Base-by-base conservation (phyloP, 2,797 vertebrate genomes). In the Adelosebastes latens region DNA sequence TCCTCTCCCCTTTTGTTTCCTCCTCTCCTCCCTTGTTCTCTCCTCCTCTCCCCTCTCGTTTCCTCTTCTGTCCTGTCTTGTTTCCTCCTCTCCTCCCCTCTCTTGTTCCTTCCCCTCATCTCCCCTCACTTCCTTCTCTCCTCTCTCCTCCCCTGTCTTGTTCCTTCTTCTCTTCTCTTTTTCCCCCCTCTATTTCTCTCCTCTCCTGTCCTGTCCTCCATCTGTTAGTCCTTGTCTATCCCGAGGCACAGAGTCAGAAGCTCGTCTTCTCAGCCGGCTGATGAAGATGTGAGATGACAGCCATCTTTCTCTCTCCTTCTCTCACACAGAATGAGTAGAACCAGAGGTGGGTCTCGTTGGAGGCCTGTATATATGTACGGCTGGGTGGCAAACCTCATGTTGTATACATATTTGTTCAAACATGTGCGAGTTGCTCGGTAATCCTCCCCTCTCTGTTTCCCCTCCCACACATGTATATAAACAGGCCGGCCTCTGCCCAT, bases 401-500 rank as follows among this genome's bases (percentile, higher is more conserved):
- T 96, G 94, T 94, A 93, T 95, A 96, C 94, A 95, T 94, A 94
- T 95, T 95, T 96, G 97, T 97, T 97, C 97, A 97, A 98, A 97
- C 96, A 96, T 90, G 96, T 97, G 95, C 95, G 94, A 96, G 90
- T 97, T 96, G 96, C 96, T 97, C 96, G 96, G 97, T 97, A 97
- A 97, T 97, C 96, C 88, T 77, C 79, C 83, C 58, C 69, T 34
- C 77, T 79, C 63, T 22, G 60, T 60, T 78, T 75, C 65, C 77
- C 79, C 87, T 85, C 88, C 86, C 87, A 87, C 88, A 78, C 73
- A 55, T 80, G 86, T 88, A 87, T 90, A 86, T 91, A 93, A 93
- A 93, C 89, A 92, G 83, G 82, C 76, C 36, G 77, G 81, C 80
- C 81, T 70, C 80, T 83, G 74, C 87, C 84, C 71, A 77, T 75